Evolutionary conservation across 2,888 invertebrate genomes (phyloP), one percentile per base, ranked within the genome.

Genomic region (Drosophila algonquin): DNA sequence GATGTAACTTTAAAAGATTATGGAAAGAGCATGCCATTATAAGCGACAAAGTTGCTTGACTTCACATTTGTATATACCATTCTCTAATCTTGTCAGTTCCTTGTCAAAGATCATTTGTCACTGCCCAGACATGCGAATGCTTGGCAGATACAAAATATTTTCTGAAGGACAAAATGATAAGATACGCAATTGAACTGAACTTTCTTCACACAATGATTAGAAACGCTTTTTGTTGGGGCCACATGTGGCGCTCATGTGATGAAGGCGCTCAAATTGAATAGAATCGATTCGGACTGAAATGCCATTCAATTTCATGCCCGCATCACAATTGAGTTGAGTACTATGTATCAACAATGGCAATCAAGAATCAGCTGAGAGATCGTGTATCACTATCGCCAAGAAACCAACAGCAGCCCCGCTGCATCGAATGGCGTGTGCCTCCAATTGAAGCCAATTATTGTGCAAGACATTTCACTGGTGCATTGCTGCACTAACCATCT

Each of bases 101-200:
- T 70, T 69, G 67, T 69, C 70, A 35, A 59, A 70, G 51, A 68
- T 69, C 58, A 58, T 21, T 5, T 24, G 14, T n/a, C 46, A 51
- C 40, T 21, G 44, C 27, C 32, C 21, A 45, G 45, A 35, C 51
- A 46, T 70, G 70, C 71, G 45, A 40, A 46, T 70, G 58, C 71
- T 35, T 71, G 61, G 54, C 61, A 69, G 71, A 73, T 63, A 63
- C 48, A 47, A 63, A 35, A 44, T 48, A 73, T 55, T 63, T 55
- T 63, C 45, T 85, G 80, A 87, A 83, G 88, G 82, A 77, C 88
- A 82, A 82, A 87, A 73, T 76, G 88, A 83, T 83, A 86, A 88
- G 88, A 80, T 77, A 88, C 65, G 77, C 58, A 80, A 77, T 82
- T 82, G 80, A 76, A 80, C 75, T 80, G 77, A 76, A 80, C 73